phyloP scores from a whole-genome alignment of 2,113 vertebrate genomes.

The Semicossyphus pulcher region DNA sequence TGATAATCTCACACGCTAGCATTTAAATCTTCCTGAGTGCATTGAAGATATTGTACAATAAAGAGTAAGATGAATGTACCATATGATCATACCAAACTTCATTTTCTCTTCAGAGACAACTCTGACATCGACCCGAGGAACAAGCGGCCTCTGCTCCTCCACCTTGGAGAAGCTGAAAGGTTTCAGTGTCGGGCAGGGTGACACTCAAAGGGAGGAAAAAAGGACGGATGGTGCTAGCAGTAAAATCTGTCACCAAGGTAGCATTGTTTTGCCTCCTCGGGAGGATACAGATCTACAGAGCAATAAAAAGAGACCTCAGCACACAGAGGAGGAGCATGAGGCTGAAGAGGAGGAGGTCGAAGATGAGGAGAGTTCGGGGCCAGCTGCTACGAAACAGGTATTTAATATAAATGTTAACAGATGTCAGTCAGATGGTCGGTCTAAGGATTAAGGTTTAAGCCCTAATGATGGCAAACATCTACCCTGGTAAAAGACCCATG shows the following conservation, averaged over 20 bases:
- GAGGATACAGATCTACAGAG: background rate
- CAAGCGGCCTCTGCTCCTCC: slow-evolving; percentile 61
- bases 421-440: background rate
- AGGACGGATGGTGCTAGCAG: background rate
- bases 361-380: slow-evolving; percentile 7
- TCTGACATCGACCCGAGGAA: background rate
- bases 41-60: background rate
- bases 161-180: slow-evolving; percentile 78
- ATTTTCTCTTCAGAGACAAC: slow-evolving; percentile 37
- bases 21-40: background rate
- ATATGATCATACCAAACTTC: background rate
- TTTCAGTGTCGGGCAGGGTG: slow-evolving; percentile 44
- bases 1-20: background rate
- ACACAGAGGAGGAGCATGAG: slow-evolving; percentile 13
- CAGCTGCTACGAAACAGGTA: slow-evolving; percentile 48
- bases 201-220: background rate
- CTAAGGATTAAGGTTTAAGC: background rate
- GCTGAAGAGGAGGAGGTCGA: slow-evolving; percentile 36
- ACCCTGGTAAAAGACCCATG: no score
- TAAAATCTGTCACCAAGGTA: background rate
- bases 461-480: no score
- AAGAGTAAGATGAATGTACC: background rate
- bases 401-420: no score
- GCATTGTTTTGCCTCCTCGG: background rate
- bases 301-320: background rate